phyloP scores from a whole-genome alignment of 2,113 vertebrate genomes.

The Sebastes schlegelii region DNA sequence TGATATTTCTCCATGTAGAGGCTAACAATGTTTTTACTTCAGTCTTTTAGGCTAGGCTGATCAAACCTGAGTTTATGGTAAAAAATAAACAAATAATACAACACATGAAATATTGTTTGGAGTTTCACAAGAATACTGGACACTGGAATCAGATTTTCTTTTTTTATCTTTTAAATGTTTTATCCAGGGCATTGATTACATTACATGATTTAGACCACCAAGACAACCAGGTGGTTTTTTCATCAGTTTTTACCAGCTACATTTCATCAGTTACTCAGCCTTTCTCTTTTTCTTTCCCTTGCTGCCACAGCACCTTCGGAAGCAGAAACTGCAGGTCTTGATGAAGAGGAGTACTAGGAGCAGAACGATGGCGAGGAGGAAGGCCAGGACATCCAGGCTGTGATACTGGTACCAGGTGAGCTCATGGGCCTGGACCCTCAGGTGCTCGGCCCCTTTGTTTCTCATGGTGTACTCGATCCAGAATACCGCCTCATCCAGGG shows the following conservation, averaged over 20 bases:
- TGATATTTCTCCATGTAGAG: neutral
- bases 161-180: neutral
- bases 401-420: slow-evolving; percentile 94
- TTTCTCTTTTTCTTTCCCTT: slow-evolving; percentile 57
- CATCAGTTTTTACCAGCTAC: neutral
- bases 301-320: slow-evolving; percentile 67
- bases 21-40: neutral
- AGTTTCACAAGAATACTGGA: neutral
- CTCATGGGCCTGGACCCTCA: slow-evolving; percentile 87
- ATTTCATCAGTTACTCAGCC: slow-evolving; percentile 45
- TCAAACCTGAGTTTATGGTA: neutral
- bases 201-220: neutral
- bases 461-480: slow-evolving; percentile 95
- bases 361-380: slow-evolving; percentile 79
- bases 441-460: slow-evolving; percentile 90
- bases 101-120: neutral
- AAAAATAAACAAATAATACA: neutral
- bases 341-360: slow-evolving; percentile 65
- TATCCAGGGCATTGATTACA: neutral
- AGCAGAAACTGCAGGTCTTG: slow-evolving; percentile 83
- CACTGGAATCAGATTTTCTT: neutral
- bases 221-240: neutral
- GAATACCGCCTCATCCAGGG: slow-evolving; percentile 89
- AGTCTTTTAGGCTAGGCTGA: neutral
- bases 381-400: slow-evolving; percentile 88